Base-by-base conservation (phyloP, 2,797 vertebrate species). In the Poecilia gillii region DNA sequence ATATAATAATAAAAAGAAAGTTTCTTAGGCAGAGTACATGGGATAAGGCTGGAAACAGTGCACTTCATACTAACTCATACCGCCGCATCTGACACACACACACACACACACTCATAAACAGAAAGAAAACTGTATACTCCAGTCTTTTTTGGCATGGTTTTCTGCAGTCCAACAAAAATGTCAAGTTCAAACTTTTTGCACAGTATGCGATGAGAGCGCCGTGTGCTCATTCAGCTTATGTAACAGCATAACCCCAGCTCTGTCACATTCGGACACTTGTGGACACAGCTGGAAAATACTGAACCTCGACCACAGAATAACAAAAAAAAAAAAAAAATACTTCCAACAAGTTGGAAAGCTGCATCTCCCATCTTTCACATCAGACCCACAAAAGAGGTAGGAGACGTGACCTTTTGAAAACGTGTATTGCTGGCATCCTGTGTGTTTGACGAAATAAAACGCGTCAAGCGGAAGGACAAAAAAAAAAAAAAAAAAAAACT, bases 321-420 rank as follows among this genome's bases (percentile, higher is more conserved):
- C 6, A 53, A 25, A 51, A 46, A 46, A 16, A 14, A 8, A 41
- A 41, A 1, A 53, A 77, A 88, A 28, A 82, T 72, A 1, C 45
- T 75, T 68, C 76, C 28, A 70, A 66, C 31, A 14, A 82, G 81
- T 73, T 80, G 70, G 74, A 49, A 57, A 84, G 79, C 83, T 82
- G 81, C 45, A 75, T 81, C 76, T 82, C 80, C 75, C 53, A 23
- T 70, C 46, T 84, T 78, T 68, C 43, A 85, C 78, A 86, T 84
- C 79, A 81, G 85, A 77, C 83, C 78, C 80, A 89, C 76, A 49
- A 46, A 81, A 89, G 93, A 95, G 93, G 94, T 94, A 95, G 93
- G 91, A 90, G 89, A 91, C 76, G 87, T 85, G 79, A 92, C 87
- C 85, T 82, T 91, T 88, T 31, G 28, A 36, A 85, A 83, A 59